Evolutionary conservation across 1,140 invertebrate species (phyloP), one percentile per base, ranked within the genome.

Genomic region (Stenopsyche tienmushanensis): DNA sequence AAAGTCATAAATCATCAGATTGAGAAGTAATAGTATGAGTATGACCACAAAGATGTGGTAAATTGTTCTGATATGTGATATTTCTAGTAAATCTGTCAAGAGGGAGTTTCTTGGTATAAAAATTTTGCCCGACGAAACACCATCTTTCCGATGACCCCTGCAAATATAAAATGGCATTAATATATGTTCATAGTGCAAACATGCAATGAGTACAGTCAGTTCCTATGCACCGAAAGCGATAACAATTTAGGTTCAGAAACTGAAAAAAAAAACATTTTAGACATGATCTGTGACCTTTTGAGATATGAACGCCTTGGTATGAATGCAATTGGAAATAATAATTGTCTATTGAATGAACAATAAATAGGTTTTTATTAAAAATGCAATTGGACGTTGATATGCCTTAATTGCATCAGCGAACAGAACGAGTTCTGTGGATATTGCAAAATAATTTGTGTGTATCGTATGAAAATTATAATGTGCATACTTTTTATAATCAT

Each of bases 41-140:
- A 90, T 88, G 44, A 88, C 87, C n/a, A 89, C 82, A 76, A 93
- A 93, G 50, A 94, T 88, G 76, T 95, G 88, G 74, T 92, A 91
- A 59, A 95, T 88, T 0, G 91, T 90, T 72, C 83, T 82, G 65
- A 94, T 88, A 75, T 96, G 92, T 0, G 77, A 76, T 58, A 90
- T 86, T 73, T 92, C 82, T 70, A 92, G 85, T 24, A 95, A 80
- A 25, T 90, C 88, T 1, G 91, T 94, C 62, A 94, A 77, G 15
- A 89, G 76, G 0, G 91, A 93, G 72, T 89, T 85, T 57, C 91
- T 79, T 10, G 79, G 71, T 3, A 83, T 72, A 74, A 92, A 94
- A 55, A 87, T 82, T 74, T 88, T 89, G 20, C 86, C 84, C 3
- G 53, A 23, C 17, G 49, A 3, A 41, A 52, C n/a, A n/a, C n/a